Evolutionary conservation across 2,797 vertebrate species (phyloP).

Genomic region (Epinephelus coioides): DNA sequence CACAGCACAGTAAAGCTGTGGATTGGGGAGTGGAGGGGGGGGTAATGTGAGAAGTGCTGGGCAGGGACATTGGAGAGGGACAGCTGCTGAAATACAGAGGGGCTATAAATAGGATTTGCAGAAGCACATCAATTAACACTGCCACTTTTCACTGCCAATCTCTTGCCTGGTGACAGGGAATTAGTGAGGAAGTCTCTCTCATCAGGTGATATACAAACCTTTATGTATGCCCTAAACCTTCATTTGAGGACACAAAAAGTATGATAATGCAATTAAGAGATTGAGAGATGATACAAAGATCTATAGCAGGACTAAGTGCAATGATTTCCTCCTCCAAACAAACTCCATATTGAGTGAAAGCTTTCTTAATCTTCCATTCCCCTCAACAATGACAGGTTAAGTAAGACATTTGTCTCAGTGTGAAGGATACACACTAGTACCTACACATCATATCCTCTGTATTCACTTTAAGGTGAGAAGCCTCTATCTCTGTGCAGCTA

Average conservation of each 20-base stretch:
- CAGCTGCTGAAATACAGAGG: slow-evolving; percentile 79
- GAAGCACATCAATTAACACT: slow-evolving; percentile 61
- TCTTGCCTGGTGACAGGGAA: slow-evolving; percentile 34
- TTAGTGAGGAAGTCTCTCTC: slow-evolving; percentile 30
- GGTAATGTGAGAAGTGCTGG: slow-evolving; percentile 73
- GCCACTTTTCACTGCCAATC: slow-evolving; percentile 44
- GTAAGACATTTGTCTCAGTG: not conserved
- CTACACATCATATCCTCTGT: not conserved
- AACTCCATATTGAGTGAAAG: slow-evolving; percentile 1
- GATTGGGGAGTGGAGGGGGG: slow-evolving; percentile 33
- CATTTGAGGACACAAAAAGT: not conserved
- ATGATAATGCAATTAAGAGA: not conserved
- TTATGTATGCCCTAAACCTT: not conserved
- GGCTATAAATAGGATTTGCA: slow-evolving; percentile 77
- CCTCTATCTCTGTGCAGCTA: not conserved
- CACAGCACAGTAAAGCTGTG: slow-evolving; percentile 47
- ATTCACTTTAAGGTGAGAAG: not conserved
- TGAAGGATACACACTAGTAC: slow-evolving; percentile 1
- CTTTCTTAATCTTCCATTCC: not conserved
- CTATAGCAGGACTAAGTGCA: not conserved
- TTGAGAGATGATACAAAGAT: not conserved
- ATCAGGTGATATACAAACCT: slow-evolving; percentile 13
- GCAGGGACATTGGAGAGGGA: slow-evolving; percentile 65
- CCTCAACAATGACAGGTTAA: not conserved
- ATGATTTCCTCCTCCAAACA: not conserved